Evolutionary conservation across 2,888 invertebrate species (phyloP).

Genomic region (Pollenia griseotomentosa): DNA sequence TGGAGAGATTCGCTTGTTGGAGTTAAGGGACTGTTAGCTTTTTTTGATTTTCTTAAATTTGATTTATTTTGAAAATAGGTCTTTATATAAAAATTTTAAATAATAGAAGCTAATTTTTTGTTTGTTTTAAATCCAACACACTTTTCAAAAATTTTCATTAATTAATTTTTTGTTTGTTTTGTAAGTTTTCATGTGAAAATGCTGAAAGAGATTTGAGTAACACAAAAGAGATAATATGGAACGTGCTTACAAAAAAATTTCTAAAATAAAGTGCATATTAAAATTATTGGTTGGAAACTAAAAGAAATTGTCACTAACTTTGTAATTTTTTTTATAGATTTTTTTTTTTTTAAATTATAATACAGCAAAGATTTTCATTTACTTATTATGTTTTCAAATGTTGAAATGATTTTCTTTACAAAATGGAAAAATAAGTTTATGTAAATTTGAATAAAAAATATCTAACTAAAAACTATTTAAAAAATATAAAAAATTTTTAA

Average conservation of each 20-base stretch:
- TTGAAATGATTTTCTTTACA: conserved; percentile 12
- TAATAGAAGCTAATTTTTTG: no score
- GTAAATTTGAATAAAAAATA: conserved; percentile 8
- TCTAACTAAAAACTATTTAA: conserved; percentile 20
- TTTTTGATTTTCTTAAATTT: conserved; percentile 22
- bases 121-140: no score
- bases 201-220: neutral
- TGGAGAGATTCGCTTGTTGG: neutral
- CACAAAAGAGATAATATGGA: conserved; percentile 1
- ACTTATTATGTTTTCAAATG: neutral
- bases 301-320: neutral
- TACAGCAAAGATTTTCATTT: conserved; percentile 4
- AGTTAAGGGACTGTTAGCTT: neutral
- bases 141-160: no score
- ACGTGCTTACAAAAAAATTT: conserved; percentile 36
- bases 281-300: conserved; percentile 11
- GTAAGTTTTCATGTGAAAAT: conserved; percentile 5
- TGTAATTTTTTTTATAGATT: neutral
- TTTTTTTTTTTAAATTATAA: neutral
- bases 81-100: no score
- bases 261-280: conserved; percentile 36
- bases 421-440: neutral
- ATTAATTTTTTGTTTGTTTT: neutral
- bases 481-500: neutral
- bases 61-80: neutral